A percentile compares a stretch with the other conserved stretches of the same genome.
phyloP scores from a whole-genome alignment of 2,888 invertebrate genomes.

The Sericinus montela region DNA sequence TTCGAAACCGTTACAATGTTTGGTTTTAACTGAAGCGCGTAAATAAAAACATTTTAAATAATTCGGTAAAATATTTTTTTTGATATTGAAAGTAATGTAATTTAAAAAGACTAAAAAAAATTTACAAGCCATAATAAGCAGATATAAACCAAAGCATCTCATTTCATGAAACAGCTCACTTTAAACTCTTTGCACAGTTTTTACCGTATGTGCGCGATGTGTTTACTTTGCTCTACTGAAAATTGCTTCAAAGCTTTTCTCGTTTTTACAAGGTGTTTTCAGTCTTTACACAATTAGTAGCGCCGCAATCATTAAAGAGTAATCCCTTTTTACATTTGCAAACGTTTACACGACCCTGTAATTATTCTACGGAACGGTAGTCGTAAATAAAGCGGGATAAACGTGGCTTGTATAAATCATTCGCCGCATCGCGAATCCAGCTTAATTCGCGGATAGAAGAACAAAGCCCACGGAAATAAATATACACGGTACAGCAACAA shows the following conservation, averaged over 20 bases:
- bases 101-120: too few relatives aligned
- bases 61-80: neutral
- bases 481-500: constrained; percentile 44
- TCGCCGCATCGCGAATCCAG: constrained; percentile 51
- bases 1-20: constrained; percentile 12
- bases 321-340: constrained; percentile 70
- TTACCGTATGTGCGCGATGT: neutral
- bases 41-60: constrained; percentile 4
- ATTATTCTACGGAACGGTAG: constrained; percentile 67
- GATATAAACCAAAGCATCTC: neutral
- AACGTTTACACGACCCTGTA: constrained; percentile 66
- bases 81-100: too few relatives aligned
- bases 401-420: constrained; percentile 75
- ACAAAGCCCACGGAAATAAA: constrained; percentile 72
- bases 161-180: constrained; percentile 3
- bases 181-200: neutral
- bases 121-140: too few relatives aligned
- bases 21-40: constrained; percentile 4
- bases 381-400: constrained; percentile 76
- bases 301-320: constrained; percentile 54
- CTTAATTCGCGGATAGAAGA: constrained; percentile 74
- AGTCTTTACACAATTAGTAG: constrained; percentile 52
- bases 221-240: neutral
- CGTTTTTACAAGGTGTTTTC: constrained; percentile 25
- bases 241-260: constrained; percentile 1